Evolutionary conservation across 2,797 vertebrate species (phyloP).

Genomic region (Triplophysa bombifrons): DNA sequence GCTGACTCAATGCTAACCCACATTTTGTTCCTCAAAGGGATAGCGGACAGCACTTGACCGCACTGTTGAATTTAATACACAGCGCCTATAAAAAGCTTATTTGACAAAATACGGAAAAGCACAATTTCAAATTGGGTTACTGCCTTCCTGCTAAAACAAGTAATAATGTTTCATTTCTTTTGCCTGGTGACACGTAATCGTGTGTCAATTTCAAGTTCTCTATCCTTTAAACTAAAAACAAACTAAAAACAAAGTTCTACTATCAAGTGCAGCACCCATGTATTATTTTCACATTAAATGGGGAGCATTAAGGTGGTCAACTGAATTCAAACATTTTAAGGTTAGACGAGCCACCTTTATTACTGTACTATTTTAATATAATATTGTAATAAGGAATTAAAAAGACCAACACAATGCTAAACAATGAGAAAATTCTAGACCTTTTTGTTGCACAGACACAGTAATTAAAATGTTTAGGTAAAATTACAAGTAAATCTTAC

Average conservation of each 20-base stretch:
- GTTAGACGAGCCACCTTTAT: too few relatives aligned
- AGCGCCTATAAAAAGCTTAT: background rate
- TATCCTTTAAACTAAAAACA: too few relatives aligned
- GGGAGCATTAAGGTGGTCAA: background rate
- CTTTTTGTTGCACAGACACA: background rate
- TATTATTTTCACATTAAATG: background rate
- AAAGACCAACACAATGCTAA: too few relatives aligned
- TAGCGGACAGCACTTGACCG: background rate
- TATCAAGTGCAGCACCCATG: too few relatives aligned
- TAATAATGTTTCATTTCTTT: background rate
- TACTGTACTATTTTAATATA: too few relatives aligned
- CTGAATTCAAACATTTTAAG: too few relatives aligned
- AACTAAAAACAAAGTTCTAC: too few relatives aligned
- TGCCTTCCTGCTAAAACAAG: background rate
- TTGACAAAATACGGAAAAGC: background rate
- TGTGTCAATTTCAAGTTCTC: background rate
- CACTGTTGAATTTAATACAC: background rate
- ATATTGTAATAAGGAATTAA: too few relatives aligned
- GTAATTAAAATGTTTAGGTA: background rate
- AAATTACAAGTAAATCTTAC: background rate
- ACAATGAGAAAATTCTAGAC: too few relatives aligned
- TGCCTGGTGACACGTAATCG: too few relatives aligned
- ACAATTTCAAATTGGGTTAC: background rate
- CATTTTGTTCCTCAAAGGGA: constrained; percentile 1
- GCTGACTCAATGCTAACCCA: background rate